Conservation (phyloP, 2,888 invertebrate genomes). For the Melitaea athalia region DNA sequence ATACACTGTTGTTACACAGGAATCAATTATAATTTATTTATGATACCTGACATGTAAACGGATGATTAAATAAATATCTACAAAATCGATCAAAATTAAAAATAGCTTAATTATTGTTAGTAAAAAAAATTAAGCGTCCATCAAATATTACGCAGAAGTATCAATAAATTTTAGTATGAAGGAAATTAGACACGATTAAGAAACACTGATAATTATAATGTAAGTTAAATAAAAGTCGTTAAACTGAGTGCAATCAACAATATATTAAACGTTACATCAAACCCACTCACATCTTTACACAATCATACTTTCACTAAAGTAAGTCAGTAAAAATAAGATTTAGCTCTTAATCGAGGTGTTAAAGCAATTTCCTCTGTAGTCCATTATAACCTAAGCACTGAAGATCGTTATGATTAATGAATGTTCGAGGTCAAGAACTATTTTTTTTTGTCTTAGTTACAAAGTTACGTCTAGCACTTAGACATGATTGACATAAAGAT, state of each 20-base stretch:
- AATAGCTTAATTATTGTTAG: too few species aligned
- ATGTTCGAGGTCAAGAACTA: slow-evolving; percentile 2
- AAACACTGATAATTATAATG: slow-evolving; percentile 4
- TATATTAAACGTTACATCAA: slow-evolving; percentile 9
- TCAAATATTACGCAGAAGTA: not conserved
- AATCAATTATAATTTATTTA: too few species aligned
- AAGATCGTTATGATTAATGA: slow-evolving; percentile 5
- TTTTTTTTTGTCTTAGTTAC: not conserved
- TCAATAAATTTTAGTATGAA: not conserved
- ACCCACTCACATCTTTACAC: slow-evolving; percentile 3
- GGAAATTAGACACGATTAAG: not conserved
- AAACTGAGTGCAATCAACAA: not conserved
- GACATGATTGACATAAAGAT: slow-evolving; percentile 1
- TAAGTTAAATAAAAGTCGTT: slow-evolving; percentile 3
- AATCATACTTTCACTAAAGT: slow-evolving; percentile 4
- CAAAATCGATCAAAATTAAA: too few species aligned
- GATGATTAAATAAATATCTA: too few species aligned
- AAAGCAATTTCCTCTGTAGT: not conserved
- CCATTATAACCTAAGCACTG: not conserved
- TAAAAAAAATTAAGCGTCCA: not conserved
- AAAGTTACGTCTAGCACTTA: slow-evolving; percentile 2
- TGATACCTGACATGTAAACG: too few species aligned
- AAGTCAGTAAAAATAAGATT: not conserved
- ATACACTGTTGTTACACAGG: too few species aligned
- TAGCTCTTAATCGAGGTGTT: not conserved